Evolutionary conservation across 2,113 vertebrate species (phyloP), one percentile per base, ranked within the genome.

Genomic region (Hippocampus comes): DNA sequence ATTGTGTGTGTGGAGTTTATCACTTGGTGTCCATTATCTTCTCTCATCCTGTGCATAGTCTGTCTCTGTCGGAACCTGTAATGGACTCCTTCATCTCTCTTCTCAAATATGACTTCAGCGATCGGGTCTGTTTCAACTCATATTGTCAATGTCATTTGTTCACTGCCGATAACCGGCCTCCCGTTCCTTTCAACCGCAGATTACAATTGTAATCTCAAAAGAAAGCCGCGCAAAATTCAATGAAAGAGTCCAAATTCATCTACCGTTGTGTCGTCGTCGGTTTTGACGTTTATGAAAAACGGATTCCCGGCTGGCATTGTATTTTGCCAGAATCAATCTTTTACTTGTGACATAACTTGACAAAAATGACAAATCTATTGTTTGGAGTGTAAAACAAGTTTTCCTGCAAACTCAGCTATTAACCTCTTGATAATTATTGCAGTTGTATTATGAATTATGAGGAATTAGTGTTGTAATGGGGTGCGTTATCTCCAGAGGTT

Each of bases 131-230:
- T 84, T 83, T 82, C 84, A 77, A 72, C 82, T 86, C 71, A 61
- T 71, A 75, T 69, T 64, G 61, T 80, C 85, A 84, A 88, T 83
- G 87, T 85, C 82, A 88, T 90, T 89, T 84, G 90, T 87, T 87
- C 67, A 56, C 70, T 34, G 57, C 78, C 70, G 85, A 90, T 89
- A 91, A 88, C 84, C 68, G 79, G 82, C 84, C 85, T 81, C 82
- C 14, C 63, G 68, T 83, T 86, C 80, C 83, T 72, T 81, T 86
- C 77, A 75, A 74, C 84, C 76, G 55, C 68, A 75, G 75, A 88
- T 85, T 81, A 81, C 82, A 88, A 85, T 87, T 88, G 82, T 72
- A 90, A 86, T 84, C 76, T 86, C 82, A 65, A 80, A 79, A 80
- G 78, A 25, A 74, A 72, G 73, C 68, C n/a, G 67, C 74, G 74